Conservation (phyloP, 2,113 vertebrate species). For the Corythaixoides concolor region DNA sequence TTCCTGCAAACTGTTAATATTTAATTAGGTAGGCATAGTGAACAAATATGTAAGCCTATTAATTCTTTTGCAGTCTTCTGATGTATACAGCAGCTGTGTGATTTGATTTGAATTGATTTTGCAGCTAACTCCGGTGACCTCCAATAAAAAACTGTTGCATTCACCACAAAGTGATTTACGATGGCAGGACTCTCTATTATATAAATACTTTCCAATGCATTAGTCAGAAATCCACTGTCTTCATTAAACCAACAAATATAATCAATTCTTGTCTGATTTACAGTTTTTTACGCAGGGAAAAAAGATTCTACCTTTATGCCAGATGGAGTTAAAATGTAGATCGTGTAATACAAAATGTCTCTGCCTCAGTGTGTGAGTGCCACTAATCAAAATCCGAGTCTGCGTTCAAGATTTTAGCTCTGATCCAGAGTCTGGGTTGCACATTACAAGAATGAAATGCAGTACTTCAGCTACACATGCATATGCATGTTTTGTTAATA, state of each 20-base stretch:
- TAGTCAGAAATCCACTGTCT: constrained; percentile 52
- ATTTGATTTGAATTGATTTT: constrained; percentile 67
- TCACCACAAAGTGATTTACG: constrained; percentile 48
- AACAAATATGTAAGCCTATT: background rate
- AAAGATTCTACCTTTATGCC: constrained; percentile 16
- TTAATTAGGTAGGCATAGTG: background rate
- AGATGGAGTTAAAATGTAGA: constrained; percentile 38
- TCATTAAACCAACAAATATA: constrained; percentile 68
- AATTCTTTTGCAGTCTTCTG: constrained; percentile 21
- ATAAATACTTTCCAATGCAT: constrained; percentile 51
- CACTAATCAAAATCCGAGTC: constrained; percentile 10
- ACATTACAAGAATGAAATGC: background rate
- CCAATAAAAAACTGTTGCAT: constrained; percentile 46
- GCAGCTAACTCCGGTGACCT: constrained; percentile 42
- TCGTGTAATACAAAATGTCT: background rate
- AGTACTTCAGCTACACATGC: background rate
- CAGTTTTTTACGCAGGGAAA: background rate
- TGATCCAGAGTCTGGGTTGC: background rate
- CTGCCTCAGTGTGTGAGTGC: background rate
- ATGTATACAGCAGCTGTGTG: background rate
- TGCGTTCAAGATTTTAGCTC: background rate
- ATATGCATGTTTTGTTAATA: background rate
- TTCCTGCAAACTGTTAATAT: background rate
- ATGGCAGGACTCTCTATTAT: constrained; percentile 24
- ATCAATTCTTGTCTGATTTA: constrained; percentile 60